These are phyloP conservation scores for Apamea epomidion DNA, from an alignment of 2,888 invertebrate genomes.

Conservation along the genomic window DNA sequence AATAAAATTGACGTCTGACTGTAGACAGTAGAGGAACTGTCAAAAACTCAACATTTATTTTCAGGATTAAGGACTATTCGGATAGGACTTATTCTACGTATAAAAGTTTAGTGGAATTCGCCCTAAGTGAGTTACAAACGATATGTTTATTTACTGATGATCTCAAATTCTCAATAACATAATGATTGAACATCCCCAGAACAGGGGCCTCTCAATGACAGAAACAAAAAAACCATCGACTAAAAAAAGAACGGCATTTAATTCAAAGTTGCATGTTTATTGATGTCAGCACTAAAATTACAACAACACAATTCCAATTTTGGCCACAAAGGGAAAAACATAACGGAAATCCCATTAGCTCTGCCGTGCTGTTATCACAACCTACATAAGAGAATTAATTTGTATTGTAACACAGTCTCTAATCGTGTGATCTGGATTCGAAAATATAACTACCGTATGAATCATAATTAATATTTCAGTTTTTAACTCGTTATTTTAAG, in stretches of 20 bases:
- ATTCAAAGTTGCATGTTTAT: slow-evolving; percentile 21
- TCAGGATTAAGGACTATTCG: neutral
- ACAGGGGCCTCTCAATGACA: slow-evolving; percentile 15
- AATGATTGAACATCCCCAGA: neutral
- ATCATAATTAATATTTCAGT: slow-evolving; percentile 24
- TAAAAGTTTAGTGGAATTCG: neutral
- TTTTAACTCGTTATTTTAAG: slow-evolving; percentile 6
- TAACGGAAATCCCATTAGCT: slow-evolving; percentile 66
- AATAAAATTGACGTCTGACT: neutral
- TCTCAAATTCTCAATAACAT: slow-evolving; percentile 10
- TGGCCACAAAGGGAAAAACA: slow-evolving; percentile 59
- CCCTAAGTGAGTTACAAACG: neutral
- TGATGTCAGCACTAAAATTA: slow-evolving; percentile 44
- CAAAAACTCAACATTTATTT: neutral
- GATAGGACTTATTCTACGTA: neutral
- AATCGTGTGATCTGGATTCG: slow-evolving; percentile 64
- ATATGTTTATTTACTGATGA: neutral
- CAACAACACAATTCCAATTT: slow-evolving; percentile 50
- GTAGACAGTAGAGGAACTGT: neutral
- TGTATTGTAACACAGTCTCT: slow-evolving; percentile 60
- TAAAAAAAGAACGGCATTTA: neutral
- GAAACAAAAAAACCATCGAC: neutral
- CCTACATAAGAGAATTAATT: slow-evolving; percentile 64
- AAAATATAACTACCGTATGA: slow-evolving; percentile 18
- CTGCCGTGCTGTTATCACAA: slow-evolving; percentile 66